Evolutionary conservation across 2,797 vertebrate genomes (phyloP), one percentile per base, ranked within the genome.

Genomic region (Gymnothorax reevesii): DNA sequence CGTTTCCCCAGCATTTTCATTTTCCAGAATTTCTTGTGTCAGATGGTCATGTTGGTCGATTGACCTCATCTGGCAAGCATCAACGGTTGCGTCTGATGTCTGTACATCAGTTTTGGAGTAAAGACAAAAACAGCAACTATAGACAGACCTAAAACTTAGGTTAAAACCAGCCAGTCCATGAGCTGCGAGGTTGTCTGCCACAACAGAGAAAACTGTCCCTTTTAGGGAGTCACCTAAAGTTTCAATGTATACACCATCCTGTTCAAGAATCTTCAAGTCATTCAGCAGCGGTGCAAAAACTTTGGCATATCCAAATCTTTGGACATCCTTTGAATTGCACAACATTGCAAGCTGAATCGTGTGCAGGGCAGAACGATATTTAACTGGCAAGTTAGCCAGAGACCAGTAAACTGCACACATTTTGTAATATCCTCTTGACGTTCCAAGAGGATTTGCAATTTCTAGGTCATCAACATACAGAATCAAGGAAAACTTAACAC

Each of bases 131-230:
- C 83, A 25, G 25, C 87, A 90, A 54, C 69, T 85, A 73, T 87
- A 55, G 66, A 52, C 59, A 52, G 77, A 73, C 33, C 69, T 90
- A n/a, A 90, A 90, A 77, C 84, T 86, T 55, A 89, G 87, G 6
- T 8, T 88, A 55, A 92, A 90, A 64, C 87, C 89, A 86, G 85
- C 85, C 13, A 89, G 60, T 4, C 86, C 85, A 88, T 91, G 82
- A 17, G 87, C 87, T 83, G 84, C 90, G 85, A 89, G 87, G 27
- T 90, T 90, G 83, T 91, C 88, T 54, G 85, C 88, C 57, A 66
- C 88, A 77, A 89, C 86, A 89, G 79, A 88, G 82, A 54, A 90
- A 49, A 90, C 87, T 6, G 89, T 89, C 2, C 86, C 89, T 82
- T 83, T 87, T 12, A 90, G 20, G 88, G 75, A 87, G 9, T 83